Percentiles rank a stretch among this genome's conserved stretches.
Conservation (phyloP, 2,113 vertebrate genomes). For the Steatornis caripensis region DNA sequence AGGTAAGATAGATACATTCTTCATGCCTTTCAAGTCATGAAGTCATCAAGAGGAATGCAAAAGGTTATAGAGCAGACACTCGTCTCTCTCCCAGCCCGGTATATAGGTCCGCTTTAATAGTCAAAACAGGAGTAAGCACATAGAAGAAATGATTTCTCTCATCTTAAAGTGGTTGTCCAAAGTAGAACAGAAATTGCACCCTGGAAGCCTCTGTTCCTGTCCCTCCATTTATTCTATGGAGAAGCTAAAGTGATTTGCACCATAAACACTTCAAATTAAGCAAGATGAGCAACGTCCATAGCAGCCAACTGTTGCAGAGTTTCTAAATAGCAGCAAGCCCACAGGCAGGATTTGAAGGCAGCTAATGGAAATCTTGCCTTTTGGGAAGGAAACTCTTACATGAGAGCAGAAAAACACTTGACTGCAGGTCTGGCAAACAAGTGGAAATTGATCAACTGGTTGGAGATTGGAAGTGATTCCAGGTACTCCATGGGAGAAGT, state of each 20-base stretch:
- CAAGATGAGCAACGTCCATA: neutral
- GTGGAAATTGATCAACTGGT: neutral
- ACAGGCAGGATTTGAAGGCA: neutral
- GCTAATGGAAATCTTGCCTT: neutral
- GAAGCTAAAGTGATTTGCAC: neutral
- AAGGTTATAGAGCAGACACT: neutral
- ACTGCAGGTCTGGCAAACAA: neutral
- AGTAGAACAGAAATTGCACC: neutral
- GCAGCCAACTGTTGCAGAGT: neutral
- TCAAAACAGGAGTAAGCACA: neutral
- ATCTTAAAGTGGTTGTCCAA: neutral
- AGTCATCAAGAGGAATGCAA: neutral
- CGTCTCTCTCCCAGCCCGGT: neutral
- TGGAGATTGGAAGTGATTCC: neutral
- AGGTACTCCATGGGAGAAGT: neutral
- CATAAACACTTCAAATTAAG: conserved; percentile 8
- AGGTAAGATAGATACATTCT: neutral
- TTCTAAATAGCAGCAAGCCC: neutral
- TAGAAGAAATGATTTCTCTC: neutral
- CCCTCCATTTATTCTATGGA: neutral
- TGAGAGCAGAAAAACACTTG: neutral
- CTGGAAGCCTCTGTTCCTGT: neutral
- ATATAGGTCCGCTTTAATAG: neutral
- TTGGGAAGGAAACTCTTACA: neutral
- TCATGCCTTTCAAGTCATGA: neutral